Percentiles rank a stretch among this genome's conserved stretches.
phyloP scores from a whole-genome alignment of 2,888 invertebrate genomes.

The Neoascia interrupta region DNA sequence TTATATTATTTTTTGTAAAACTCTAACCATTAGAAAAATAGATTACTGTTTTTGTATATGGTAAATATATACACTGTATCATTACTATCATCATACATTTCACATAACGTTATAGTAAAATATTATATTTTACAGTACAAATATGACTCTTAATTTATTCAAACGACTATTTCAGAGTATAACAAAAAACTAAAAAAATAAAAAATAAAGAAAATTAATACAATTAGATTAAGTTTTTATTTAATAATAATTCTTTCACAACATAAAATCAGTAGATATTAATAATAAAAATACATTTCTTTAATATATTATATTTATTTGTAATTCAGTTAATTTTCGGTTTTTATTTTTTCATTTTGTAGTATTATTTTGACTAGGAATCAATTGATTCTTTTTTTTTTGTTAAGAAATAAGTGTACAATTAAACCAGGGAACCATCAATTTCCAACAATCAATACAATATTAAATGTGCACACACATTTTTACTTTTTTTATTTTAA shows the following conservation, averaged over 20 bases:
- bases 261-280: slow-evolving; percentile 23
- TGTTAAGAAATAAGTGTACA: slow-evolving; percentile 6
- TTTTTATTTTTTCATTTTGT: slow-evolving; percentile 20
- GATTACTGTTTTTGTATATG: slow-evolving; percentile 42
- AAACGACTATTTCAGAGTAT: slow-evolving; percentile 32
- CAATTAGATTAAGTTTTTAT: slow-evolving; percentile 19
- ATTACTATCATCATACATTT: slow-evolving; percentile 26
- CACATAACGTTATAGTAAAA: slow-evolving; percentile 8
- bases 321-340: slow-evolving; percentile 16
- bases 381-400: slow-evolving; percentile 36
- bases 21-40: slow-evolving; percentile 57
- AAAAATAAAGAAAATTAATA: too few relatives aligned
- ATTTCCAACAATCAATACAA: slow-evolving; percentile 11
- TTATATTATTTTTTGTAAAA: slow-evolving; percentile 33
- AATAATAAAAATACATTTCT: slow-evolving; percentile 30
- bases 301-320: slow-evolving; percentile 21
- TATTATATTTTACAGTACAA: slow-evolving; percentile 30
- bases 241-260: slow-evolving; percentile 29
- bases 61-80: slow-evolving; percentile 40
- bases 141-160: slow-evolving; percentile 30
- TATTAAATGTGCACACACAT: neutral
- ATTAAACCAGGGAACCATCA: slow-evolving; percentile 25
- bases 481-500: neutral
- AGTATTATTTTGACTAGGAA: slow-evolving; percentile 54
- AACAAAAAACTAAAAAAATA: slow-evolving; percentile 37